These are phyloP conservation scores for Sclerurus mexicanus DNA, from an alignment of 2,113 vertebrate species.

Conservation along the genomic window DNA sequence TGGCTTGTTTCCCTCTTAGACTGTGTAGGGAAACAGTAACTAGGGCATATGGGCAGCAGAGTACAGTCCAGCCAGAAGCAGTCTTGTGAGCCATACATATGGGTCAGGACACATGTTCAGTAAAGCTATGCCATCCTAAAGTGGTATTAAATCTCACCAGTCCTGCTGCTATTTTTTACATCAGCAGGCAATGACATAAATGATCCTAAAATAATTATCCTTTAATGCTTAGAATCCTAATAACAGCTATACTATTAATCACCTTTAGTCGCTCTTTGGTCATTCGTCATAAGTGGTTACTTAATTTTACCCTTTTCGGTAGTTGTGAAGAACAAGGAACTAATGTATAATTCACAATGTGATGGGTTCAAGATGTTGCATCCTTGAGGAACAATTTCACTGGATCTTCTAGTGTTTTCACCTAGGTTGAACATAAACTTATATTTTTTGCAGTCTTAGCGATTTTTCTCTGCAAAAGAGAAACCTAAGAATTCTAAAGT, in stretches of 20 bases:
- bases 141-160: not conserved
- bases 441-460: not conserved
- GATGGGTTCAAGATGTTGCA: not conserved
- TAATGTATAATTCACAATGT: not conserved
- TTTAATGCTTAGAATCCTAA: not conserved
- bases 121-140: not conserved
- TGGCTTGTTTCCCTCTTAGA: not conserved
- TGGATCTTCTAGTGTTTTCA: not conserved
- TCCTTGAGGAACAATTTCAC: not conserved
- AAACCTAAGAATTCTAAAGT: not conserved
- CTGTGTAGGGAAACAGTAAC: not conserved
- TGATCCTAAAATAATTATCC: not conserved
- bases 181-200: not conserved
- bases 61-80: not conserved
- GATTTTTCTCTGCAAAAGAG: not conserved
- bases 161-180: not conserved
- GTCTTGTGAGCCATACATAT: not conserved
- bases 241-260: not conserved
- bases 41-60: not conserved
- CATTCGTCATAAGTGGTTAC: not conserved
- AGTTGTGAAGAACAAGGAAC: fast-evolving
- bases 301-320: not conserved
- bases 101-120: not conserved
- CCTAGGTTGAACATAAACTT: not conserved
- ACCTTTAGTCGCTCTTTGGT: not conserved